Evolutionary conservation across 1,140 invertebrate genomes (phyloP).

Genomic region (Anthonomus grandis): DNA sequence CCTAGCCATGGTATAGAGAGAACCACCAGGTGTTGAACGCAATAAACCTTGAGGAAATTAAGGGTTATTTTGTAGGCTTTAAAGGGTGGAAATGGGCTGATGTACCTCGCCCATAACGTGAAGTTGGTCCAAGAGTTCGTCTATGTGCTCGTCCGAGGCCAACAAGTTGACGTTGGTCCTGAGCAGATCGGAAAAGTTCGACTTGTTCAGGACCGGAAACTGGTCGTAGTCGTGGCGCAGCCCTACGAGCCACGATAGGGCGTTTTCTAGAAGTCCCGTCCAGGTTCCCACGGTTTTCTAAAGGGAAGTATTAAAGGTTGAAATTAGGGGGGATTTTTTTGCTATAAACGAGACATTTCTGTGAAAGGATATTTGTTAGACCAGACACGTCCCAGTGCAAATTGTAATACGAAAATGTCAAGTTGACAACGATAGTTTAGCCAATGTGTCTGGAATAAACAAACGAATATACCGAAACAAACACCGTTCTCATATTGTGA

Average conservation of each 20-base stretch:
- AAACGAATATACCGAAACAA: too few species aligned
- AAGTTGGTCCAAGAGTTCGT: conserved; percentile 65
- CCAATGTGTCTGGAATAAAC: too few species aligned
- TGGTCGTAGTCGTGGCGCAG: conserved; percentile 54
- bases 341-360: not conserved
- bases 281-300: conserved; percentile 53
- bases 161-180: conserved; percentile 66
- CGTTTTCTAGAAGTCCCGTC: conserved; percentile 62
- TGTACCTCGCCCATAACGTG: conserved; percentile 66
- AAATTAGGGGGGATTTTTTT: not conserved
- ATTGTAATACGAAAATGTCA: too few species aligned
- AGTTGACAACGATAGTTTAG: too few species aligned
- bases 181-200: conserved; percentile 61
- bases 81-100: not conserved
- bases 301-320: not conserved
- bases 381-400: too few species aligned
- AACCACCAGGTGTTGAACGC: conserved; percentile 65
- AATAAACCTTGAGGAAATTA: conserved; percentile 48
- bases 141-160: conserved; percentile 65
- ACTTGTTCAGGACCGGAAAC: conserved; percentile 68
- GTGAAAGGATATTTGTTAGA: too few species aligned
- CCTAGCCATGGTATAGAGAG: conserved; percentile 74
- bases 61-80: not conserved
- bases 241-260: conserved; percentile 54
- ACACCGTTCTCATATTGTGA: too few species aligned